Evolutionary conservation across 2,113 vertebrate genomes (phyloP).

Genomic region (Oenanthe melanoleuca): DNA sequence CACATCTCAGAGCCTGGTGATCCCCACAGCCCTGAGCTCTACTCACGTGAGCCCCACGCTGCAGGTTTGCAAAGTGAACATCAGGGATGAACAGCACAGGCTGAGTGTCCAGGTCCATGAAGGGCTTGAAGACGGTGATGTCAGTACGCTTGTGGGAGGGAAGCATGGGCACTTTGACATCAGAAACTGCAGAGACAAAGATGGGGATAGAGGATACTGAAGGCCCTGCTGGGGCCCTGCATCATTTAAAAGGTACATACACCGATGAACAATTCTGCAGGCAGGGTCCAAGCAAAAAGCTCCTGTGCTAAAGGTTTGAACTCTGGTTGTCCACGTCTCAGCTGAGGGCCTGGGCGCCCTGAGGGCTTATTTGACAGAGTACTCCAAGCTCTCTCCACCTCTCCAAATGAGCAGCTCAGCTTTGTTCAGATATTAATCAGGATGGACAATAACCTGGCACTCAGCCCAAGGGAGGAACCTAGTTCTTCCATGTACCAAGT

Average conservation of each 20-base stretch:
- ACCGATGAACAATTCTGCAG: neutral
- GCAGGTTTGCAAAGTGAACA: slow-evolving; percentile 90
- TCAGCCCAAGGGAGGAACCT: neutral
- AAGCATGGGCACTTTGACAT: slow-evolving; percentile 88
- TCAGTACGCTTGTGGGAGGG: slow-evolving; percentile 90
- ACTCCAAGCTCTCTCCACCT: neutral
- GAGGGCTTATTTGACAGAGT: neutral
- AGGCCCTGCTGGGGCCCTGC: neutral
- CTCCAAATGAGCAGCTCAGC: neutral
- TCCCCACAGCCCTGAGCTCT: neutral
- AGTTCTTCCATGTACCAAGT: neutral
- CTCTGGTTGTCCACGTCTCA: neutral
- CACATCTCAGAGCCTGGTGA: neutral
- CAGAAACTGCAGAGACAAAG: slow-evolving; percentile 74
- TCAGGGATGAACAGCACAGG: slow-evolving; percentile 98
- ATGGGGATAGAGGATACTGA: neutral
- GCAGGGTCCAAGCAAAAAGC: neutral
- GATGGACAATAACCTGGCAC: neutral
- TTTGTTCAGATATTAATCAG: neutral
- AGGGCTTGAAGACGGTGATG: slow-evolving; percentile 92
- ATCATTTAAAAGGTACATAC: neutral
- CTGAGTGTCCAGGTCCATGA: slow-evolving; percentile 90
- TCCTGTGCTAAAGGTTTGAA: neutral
- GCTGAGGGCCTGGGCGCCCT: neutral
- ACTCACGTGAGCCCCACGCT: slow-evolving; percentile 90